Base-by-base conservation (phyloP, 2,888 invertebrate species). In the Sphaerophoria rueppellii region DNA sequence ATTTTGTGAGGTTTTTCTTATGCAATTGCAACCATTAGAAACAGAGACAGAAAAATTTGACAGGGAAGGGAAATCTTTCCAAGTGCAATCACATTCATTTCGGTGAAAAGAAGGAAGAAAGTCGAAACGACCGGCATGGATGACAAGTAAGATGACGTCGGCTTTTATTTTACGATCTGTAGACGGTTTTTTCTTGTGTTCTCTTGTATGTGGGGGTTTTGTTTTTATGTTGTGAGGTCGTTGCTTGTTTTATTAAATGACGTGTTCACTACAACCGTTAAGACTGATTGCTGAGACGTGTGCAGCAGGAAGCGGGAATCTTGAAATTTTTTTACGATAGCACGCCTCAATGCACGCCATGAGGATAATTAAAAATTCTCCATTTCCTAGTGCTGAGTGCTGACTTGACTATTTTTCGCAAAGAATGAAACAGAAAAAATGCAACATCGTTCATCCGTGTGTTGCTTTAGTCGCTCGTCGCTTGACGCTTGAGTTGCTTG, bases 241-340 rank as follows among this genome's bases (percentile, higher is more conserved):
- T 67, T 24, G 37, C 40, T 54, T 67, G 67, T 67, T 67, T 52
- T 40, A 67, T 52, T 32, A 67, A 67, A 67, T 67, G 50, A 52
- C 50, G 67, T 67, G 67, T 67, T 67, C 67, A 67, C 67, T 67
- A 40, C 67, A 67, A 54, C 67, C 52, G 67, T 67, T 54, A 67
- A 54, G 67, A 40, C 37, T 67, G 67, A 67, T 67, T 67, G 52
- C 54, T 40, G 35, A 67, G 52, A n/a, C 54, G 54, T 40, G 67
- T 12, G 35, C 3, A 24, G 52, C 24, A 24, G 24, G 24, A 24
- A 24, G 24, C 24, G 24, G 24, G 24, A 24, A 24, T 24, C 24
- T 24, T 24, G 24, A 24, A 24, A 24, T 3, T 12, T 40, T 54
- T 67, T 67, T 67, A 67, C 32, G 67, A 67, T 54, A 67, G 40